Conservation (phyloP, 2,888 invertebrate species). For the Hypselothyrea guttata region DNA sequence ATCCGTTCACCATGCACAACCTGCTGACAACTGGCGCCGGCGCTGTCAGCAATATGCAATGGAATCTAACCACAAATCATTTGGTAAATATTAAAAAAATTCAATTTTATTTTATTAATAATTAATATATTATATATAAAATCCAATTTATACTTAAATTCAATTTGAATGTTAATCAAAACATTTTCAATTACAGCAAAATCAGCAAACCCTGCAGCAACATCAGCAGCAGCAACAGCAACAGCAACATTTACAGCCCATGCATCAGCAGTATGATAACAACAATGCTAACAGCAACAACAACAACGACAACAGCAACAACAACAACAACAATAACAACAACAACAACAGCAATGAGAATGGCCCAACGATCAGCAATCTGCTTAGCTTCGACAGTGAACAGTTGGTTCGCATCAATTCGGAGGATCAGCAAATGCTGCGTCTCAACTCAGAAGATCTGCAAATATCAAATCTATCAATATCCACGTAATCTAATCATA, state of each 20-base stretch:
- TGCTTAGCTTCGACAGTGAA: conserved; percentile 83
- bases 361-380: conserved; percentile 80
- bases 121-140: no score
- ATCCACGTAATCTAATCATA: conserved; percentile 69
- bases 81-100: conserved; percentile 43
- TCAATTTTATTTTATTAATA: background rate
- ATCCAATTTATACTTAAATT: background rate
- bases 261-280: conserved; percentile 13
- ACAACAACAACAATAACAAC: conserved; percentile 42
- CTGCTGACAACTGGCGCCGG: conserved; percentile 58
- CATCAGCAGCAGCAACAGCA: conserved; percentile 63
- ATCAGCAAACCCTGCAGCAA: conserved; percentile 62
- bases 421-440: conserved; percentile 83
- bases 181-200: conserved; percentile 42
- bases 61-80: conserved; percentile 73
- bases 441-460: conserved; percentile 83
- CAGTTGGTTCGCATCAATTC: conserved; percentile 83
- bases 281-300: conserved; percentile 24
- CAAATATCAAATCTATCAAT: conserved; percentile 83
- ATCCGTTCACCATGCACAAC: conserved; percentile 72
- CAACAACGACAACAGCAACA: conserved; percentile 18
- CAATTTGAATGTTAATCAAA: background rate
- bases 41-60: conserved; percentile 56
- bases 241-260: conserved; percentile 13
- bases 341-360: conserved; percentile 63